Percentiles rank a stretch among this genome's conserved stretches.
Evolutionary conservation across 2,888 invertebrate genomes (phyloP).

Genomic region (Acronicta aceris): DNA sequence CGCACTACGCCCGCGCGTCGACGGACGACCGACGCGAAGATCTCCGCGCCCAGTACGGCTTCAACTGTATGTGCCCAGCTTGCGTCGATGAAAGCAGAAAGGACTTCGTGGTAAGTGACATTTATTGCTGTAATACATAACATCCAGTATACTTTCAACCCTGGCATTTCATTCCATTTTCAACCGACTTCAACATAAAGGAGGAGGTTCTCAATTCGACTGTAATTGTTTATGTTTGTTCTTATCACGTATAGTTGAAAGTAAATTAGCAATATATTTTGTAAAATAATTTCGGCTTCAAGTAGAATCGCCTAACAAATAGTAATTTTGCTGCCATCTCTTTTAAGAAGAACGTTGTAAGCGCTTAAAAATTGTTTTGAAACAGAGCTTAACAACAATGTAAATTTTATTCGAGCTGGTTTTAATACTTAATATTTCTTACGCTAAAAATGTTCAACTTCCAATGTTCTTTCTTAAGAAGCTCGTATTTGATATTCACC

Average conservation of each 20-base stretch:
- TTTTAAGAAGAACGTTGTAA: neutral
- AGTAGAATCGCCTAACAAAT: neutral
- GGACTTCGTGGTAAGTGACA: constrained; percentile 75
- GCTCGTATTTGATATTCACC: constrained; percentile 12
- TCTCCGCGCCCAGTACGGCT: constrained; percentile 93
- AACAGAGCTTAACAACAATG: no score
- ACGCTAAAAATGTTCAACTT: neutral
- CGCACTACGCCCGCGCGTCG: constrained; percentile 91
- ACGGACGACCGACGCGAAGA: constrained; percentile 89
- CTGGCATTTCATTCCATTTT: no score
- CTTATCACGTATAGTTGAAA: neutral
- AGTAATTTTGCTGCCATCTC: neutral
- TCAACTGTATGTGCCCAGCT: constrained; percentile 93
- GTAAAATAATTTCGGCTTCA: neutral
- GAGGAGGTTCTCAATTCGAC: no score
- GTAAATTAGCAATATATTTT: constrained; percentile 9
- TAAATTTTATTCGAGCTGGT: no score
- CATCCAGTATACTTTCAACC: no score
- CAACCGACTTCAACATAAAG: no score
- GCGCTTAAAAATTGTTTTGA: neutral
- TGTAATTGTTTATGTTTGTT: neutral
- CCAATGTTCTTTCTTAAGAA: neutral
- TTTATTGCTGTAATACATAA: no score
- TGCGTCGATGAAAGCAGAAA: constrained; percentile 86
- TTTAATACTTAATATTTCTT: neutral